Evolutionary conservation across 2,888 invertebrate species (phyloP).

Genomic region (Bellardia pandia): DNA sequence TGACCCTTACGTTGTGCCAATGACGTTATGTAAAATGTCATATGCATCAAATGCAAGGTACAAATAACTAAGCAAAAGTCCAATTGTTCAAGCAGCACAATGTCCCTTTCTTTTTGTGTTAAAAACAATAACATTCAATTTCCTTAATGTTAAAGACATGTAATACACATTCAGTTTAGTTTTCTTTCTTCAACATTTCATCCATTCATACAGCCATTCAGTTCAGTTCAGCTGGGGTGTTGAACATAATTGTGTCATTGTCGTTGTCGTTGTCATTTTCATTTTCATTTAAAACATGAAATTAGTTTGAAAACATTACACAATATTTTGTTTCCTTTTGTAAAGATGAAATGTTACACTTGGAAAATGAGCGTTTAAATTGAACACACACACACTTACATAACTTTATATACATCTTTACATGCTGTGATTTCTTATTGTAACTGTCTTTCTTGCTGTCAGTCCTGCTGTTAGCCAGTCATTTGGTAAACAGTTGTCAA

Average conservation of each 20-base stretch:
- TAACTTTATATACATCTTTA: background rate
- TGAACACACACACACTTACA: background rate
- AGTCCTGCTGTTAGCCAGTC: background rate
- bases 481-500: slow-evolving; percentile 10
- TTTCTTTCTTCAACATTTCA: background rate
- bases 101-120: background rate
- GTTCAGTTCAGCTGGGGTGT: background rate
- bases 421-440: slow-evolving; percentile 1
- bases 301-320: background rate
- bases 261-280: slow-evolving; percentile 39
- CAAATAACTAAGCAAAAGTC: too few species aligned
- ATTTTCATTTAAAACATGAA: slow-evolving; percentile 43
- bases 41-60: too few species aligned
- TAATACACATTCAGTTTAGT: slow-evolving; percentile 5
- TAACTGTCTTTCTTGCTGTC: background rate
- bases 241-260: slow-evolving; percentile 14
- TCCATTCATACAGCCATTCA: background rate
- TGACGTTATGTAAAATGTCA: too few species aligned
- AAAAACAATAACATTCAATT: slow-evolving; percentile 50
- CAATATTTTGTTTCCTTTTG: background rate
- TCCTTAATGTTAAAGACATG: slow-evolving; percentile 45
- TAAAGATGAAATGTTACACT: background rate
- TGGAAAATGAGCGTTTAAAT: slow-evolving; percentile 7
- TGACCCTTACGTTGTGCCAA: too few species aligned
- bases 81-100: background rate